A percentile compares a stretch with the other conserved stretches of the same genome.
Evolutionary conservation across 2,113 vertebrate genomes (phyloP).

Genomic region (Tragelaphus imberbis): DNA sequence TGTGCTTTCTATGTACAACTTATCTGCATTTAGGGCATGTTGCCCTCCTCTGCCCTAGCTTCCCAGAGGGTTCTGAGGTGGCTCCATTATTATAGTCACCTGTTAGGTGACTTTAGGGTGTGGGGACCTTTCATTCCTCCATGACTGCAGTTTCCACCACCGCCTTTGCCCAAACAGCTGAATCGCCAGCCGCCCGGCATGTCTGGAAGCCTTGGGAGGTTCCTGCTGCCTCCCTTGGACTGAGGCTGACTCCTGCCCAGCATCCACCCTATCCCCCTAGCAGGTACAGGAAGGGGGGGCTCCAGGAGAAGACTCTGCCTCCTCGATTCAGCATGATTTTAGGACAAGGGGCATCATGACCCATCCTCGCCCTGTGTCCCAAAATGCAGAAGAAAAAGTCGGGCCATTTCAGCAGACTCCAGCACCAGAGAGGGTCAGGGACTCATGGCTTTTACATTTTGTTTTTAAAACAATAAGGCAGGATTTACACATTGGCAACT

Average conservation of each 20-base stretch:
- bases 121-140: not conserved
- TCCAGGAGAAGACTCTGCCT: not conserved
- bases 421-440: not conserved
- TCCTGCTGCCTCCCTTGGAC: not conserved
- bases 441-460: not conserved
- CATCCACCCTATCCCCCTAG: accelerated
- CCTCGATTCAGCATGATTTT: not conserved
- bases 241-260: accelerated
- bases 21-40: accelerated
- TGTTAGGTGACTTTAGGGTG: not conserved
- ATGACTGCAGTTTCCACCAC: accelerated
- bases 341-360: no score
- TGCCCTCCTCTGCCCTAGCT: not conserved
- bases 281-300: accelerated
- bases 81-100: not conserved
- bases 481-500: not conserved
- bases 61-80: not conserved
- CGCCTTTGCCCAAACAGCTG: not conserved
- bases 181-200: not conserved
- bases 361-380: not conserved
- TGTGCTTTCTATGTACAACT: not conserved
- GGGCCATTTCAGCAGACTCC: not conserved
- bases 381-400: not conserved
- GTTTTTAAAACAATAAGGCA: constrained; percentile 3
- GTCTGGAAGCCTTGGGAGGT: not conserved